Conservation (phyloP, 35 echinoderm and acorn worm genomes). For the Amphiura filiformis region DNA sequence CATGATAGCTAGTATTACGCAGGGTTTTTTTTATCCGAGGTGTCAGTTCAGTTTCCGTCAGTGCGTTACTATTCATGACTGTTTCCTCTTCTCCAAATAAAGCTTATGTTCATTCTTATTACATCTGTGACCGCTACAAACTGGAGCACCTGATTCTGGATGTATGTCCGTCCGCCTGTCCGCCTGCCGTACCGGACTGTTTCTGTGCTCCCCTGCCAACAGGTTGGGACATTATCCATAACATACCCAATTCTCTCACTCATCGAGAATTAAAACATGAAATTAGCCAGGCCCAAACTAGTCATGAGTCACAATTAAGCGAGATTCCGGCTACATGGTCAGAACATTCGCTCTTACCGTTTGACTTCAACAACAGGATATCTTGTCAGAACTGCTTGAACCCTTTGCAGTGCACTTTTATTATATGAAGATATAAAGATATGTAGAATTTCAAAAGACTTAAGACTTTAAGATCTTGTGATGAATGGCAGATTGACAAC, state of each 20-base stretch:
- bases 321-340: slow-evolving; percentile 3
- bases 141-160: no score
- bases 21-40: not conserved
- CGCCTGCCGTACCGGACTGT: not conserved
- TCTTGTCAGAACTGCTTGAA: not conserved
- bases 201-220: no score
- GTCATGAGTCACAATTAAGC: slow-evolving; percentile 1
- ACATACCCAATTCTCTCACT: not conserved
- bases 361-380: not conserved
- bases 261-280: not conserved
- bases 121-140: not conserved
- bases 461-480: not conserved
- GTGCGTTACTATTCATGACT: not conserved
- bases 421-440: not conserved
- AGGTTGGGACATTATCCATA: no score
- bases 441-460: not conserved
- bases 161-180: not conserved
- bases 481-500: no score
- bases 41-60: not conserved
- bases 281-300: not conserved
- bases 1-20: not conserved
- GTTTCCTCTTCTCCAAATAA: not conserved
- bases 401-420: not conserved
- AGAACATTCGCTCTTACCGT: not conserved
- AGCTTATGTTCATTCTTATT: not conserved